A percentile compares a stretch with the other conserved stretches of the same genome.
Conservation (phyloP, 2,113 vertebrate genomes). For the Cephalopterus ornatus region DNA sequence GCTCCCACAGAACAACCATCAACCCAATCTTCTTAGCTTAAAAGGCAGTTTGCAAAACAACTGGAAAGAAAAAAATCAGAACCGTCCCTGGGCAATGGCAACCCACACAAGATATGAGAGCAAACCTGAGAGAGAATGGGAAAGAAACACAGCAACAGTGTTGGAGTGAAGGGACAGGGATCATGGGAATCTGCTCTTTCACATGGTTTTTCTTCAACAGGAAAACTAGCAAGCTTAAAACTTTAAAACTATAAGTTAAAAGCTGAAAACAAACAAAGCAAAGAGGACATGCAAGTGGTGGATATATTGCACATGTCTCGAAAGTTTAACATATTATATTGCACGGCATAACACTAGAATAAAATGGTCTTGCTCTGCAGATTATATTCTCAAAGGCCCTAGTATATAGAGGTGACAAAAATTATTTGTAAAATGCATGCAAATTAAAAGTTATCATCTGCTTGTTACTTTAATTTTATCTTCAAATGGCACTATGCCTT, state of each 20-base stretch:
- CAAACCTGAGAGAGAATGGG: background rate
- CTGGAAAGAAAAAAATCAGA: background rate
- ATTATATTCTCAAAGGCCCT: background rate
- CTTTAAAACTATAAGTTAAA: background rate
- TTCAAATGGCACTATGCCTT: background rate
- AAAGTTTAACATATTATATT: background rate
- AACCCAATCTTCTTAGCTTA: background rate
- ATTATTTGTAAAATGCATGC: background rate
- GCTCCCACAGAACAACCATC: background rate
- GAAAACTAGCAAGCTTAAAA: background rate
- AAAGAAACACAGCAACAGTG: background rate
- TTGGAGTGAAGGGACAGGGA: fast-evolving
- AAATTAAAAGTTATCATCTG: constrained; percentile 31
- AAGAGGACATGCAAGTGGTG: background rate
- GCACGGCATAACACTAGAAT: background rate
- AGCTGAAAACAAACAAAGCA: background rate
- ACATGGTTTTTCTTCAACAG: background rate
- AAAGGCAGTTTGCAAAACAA: background rate
- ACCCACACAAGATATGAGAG: fast-evolving
- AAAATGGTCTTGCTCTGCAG: background rate
- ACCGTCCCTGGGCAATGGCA: background rate
- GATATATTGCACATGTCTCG: background rate
- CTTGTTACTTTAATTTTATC: constrained; percentile 8
- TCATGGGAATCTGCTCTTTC: background rate
- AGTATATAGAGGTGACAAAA: background rate